Evolutionary conservation across 92 coral and sea anemone species (phyloP), one percentile per base, ranked within the genome.

Genomic region (Montipora capitata): DNA sequence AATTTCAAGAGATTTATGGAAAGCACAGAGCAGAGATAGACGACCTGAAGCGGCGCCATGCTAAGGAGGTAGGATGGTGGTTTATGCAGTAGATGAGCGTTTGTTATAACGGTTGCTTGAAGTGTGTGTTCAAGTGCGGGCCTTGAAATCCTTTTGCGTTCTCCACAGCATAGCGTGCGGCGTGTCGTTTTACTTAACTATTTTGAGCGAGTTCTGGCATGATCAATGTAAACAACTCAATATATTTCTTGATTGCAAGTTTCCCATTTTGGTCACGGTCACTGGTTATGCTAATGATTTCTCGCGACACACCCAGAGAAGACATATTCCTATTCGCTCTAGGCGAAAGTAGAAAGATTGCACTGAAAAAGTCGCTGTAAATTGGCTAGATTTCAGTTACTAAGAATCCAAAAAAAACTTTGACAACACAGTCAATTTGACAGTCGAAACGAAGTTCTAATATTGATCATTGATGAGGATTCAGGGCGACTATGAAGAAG

Each of bases 1-100:
- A 98, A 79, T 94, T 98, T 89, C 99, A 98, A 77, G 92, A 95
- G 12, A 94, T 95, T 71, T 98, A 94, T 94, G 92, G 98, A 68
- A 85, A 92, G 59, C 95, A 92, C 87, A 89, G 96, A 63, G 87
- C 79, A 40, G 95, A 96, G 80, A 89, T 98, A 61, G 99, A 98
- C 77, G 88, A 85, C 69, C 88, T 95, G 63, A 98, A 93, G 82
- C 90, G 96, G 44, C 93, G 96, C 35, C 99, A 98, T 61, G 80
- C 94, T 45, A 88, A 94, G 7, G 99, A 98, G 98, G 99, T 98
- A 63, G 71, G 96, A 35, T 16, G 7, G 3, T 15, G 5, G 2
- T 14, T 3, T 12, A 6, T 52, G 40, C 65, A 40, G 35, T 27
- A 27, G 35, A 27, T 27, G 35, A 27, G 35, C 35, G 35, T 27